Conservation (phyloP, 1,140 invertebrate species). For the Campoletis sonorensis region DNA sequence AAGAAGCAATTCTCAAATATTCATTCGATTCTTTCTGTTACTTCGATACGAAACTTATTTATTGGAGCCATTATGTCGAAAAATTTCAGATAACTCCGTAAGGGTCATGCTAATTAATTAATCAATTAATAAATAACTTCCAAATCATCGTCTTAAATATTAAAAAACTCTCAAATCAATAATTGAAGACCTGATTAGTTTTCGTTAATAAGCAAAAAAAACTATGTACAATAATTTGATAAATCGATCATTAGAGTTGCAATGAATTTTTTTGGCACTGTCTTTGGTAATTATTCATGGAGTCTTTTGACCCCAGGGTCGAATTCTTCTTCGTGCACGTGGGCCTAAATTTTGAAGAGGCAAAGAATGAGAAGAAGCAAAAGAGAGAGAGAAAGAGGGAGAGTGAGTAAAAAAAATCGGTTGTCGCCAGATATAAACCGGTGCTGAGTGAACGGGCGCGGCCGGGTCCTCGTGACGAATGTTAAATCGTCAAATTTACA, state of each 20-base stretch:
- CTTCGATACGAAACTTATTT: no score
- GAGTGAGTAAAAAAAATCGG: background rate
- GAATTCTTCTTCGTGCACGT: slow-evolving; percentile 20
- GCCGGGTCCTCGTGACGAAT: slow-evolving; percentile 53
- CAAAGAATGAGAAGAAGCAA: background rate
- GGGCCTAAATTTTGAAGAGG: background rate
- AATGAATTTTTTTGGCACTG: background rate
- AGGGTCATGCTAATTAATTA: no score
- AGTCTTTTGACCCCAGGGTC: background rate
- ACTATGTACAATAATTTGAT: no score
- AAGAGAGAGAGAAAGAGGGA: background rate
- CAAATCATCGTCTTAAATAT: no score
- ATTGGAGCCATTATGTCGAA: no score
- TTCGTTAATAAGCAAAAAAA: background rate
- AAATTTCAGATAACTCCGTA: no score
- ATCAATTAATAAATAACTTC: no score
- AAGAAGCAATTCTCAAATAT: no score
- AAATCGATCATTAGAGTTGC: background rate
- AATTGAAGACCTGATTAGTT: background rate
- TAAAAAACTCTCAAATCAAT: no score
- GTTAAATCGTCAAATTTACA: slow-evolving; percentile 53
- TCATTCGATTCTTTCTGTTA: no score
- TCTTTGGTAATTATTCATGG: background rate
- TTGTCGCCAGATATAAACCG: slow-evolving; percentile 31
- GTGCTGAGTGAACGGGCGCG: slow-evolving; percentile 31